Evolutionary conservation across 2,888 invertebrate species (phyloP).

Genomic region (Luperina testacea): DNA sequence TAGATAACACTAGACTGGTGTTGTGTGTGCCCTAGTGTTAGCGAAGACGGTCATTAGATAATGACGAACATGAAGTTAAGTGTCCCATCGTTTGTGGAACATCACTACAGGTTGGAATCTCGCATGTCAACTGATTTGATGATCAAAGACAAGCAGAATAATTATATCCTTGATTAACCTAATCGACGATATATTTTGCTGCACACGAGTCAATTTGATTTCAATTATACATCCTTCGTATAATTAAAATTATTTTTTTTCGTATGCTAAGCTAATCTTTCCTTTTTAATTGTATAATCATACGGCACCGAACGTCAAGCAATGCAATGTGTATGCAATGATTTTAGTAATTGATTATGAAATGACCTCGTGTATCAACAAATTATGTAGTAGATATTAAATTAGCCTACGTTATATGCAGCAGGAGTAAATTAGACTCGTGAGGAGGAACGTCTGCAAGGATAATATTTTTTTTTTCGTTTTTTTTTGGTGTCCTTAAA

Average conservation of each 20-base stretch:
- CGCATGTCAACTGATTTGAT: slow-evolving; percentile 7
- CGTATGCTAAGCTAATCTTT: too few relatives aligned
- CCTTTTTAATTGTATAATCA: slow-evolving; percentile 15
- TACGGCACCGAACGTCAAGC: slow-evolving; percentile 5
- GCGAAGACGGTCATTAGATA: too few relatives aligned
- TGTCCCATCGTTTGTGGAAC: not conserved
- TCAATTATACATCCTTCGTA: not conserved
- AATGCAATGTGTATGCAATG: not conserved
- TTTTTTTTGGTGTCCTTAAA: too few relatives aligned
- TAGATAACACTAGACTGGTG: too few relatives aligned
- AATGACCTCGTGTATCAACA: not conserved
- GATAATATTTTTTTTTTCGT: too few relatives aligned
- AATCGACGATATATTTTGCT: not conserved
- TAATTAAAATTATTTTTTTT: too few relatives aligned
- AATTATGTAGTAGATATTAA: too few relatives aligned
- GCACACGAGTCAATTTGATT: slow-evolving; percentile 7
- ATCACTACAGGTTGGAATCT: not conserved
- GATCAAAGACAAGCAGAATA: slow-evolving; percentile 10
- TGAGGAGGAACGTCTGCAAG: too few relatives aligned
- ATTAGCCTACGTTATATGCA: too few relatives aligned
- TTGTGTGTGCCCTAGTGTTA: too few relatives aligned
- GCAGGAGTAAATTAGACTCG: too few relatives aligned
- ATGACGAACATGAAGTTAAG: too few relatives aligned
- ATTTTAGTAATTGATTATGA: slow-evolving; percentile 31
- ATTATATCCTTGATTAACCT: not conserved